Evolutionary conservation across 2,888 invertebrate species (phyloP).

Genomic region (Eilema griseolum): DNA sequence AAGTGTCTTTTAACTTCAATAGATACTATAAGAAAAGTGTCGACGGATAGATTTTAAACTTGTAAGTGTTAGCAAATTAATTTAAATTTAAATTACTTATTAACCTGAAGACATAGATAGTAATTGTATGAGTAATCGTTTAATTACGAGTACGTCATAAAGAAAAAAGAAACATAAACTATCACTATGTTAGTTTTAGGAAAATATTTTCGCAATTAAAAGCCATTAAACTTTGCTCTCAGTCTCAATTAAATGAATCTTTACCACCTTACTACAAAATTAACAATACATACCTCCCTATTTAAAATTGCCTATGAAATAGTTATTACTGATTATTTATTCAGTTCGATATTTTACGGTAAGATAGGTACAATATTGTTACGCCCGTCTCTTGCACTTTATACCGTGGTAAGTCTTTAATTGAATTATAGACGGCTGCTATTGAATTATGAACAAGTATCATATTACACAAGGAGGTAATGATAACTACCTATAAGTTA

Average conservation of each 20-base stretch:
- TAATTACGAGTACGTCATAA: too few relatives aligned
- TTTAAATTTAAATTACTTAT: too few relatives aligned
- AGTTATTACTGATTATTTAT: neutral
- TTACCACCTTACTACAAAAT: neutral
- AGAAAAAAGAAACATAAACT: too few relatives aligned
- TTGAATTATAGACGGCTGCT: slow-evolving; percentile 6
- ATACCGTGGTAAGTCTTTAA: slow-evolving; percentile 3
- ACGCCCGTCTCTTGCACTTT: neutral
- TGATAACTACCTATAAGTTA: slow-evolving; percentile 16
- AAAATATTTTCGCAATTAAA: neutral
- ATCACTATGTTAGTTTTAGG: too few relatives aligned
- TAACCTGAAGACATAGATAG: too few relatives aligned
- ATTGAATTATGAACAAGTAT: slow-evolving; percentile 15
- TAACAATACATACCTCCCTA: too few relatives aligned
- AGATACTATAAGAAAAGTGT: too few relatives aligned
- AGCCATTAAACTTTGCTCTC: neutral
- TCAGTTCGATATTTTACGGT: neutral
- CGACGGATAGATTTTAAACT: too few relatives aligned
- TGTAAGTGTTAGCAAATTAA: too few relatives aligned
- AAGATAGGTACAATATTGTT: neutral
- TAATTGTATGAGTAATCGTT: too few relatives aligned
- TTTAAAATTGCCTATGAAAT: neutral
- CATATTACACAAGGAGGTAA: slow-evolving; percentile 11
- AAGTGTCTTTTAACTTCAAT: too few relatives aligned
- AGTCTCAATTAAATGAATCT: neutral